Percentiles rank a stretch among this genome's conserved stretches.
phyloP scores from a whole-genome alignment of 2,797 vertebrate species.

The Chloroceryle inda region DNA sequence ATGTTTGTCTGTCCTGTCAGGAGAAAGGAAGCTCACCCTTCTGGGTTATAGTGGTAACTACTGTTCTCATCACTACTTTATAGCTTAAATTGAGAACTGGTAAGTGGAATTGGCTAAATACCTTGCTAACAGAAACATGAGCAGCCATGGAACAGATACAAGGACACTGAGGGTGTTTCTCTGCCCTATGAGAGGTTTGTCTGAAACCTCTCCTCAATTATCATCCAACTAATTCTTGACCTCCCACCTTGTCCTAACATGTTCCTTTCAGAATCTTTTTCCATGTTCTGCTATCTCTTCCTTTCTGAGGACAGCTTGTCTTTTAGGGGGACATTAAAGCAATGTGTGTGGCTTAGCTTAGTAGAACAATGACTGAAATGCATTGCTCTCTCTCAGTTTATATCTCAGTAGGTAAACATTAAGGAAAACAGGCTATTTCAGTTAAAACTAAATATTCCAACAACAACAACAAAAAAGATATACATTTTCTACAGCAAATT shows the following conservation, averaged over 20 bases:
- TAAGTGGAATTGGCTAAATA: neutral
- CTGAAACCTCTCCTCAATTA: neutral
- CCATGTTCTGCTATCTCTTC: neutral
- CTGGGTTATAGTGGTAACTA: neutral
- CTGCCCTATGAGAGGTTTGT: fast-evolving
- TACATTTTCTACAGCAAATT: neutral
- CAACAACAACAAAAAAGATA: neutral
- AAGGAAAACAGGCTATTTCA: neutral
- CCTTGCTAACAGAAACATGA: neutral
- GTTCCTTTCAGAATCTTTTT: neutral
- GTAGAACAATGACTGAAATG: neutral
- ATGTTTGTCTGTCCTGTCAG: neutral
- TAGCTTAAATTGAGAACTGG: neutral
- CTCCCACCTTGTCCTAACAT: neutral
- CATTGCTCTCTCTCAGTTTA: neutral
- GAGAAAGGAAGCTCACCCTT: neutral
- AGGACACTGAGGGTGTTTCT: neutral
- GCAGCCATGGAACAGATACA: fast-evolving
- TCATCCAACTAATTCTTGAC: neutral
- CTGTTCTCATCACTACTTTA: neutral
- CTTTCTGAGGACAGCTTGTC: neutral
- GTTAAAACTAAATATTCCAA: neutral
- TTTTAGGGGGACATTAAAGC: neutral
- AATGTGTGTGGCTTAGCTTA: neutral
- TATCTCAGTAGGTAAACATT: neutral